Evolutionary conservation across 2,888 invertebrate genomes (phyloP), one percentile per base, ranked within the genome.

Genomic region (Peribatodes rhomboidaria): DNA sequence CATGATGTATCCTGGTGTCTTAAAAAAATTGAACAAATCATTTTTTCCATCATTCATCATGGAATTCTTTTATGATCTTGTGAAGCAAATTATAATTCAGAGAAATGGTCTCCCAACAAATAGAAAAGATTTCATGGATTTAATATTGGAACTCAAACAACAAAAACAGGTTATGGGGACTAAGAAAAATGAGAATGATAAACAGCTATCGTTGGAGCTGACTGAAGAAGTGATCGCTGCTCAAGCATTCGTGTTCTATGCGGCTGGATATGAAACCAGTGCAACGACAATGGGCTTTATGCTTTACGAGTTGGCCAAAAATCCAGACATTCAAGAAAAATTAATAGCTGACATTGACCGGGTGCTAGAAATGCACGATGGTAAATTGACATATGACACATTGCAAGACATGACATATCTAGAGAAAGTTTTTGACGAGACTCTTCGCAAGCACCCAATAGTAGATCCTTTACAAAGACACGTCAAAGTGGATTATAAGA

Each of bases 211-310:
- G 3, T 10, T 84, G 27, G 79, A 83, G 63, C 65, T 88, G 7
- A 82, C 83, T 4, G 82, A 88, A 0, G 76, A 72, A 8, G 52
- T 87, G 0, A 84, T 90, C 9, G 80, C 83, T 8, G 86, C 90
- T 0, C 90, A 93, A 71, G 85, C 86, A 3, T 87, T 89, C 68
- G 76, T 90, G 18, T 90, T 93, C 69, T 92, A 88, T 58, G 76
- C 78, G 1, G 94, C 85, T 8, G 93, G 93, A 0, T 93, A 87
- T 65, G 93, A 93, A 65, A 92, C 92, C 0, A 88, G 86, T 39
- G 87, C 92, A 0, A 85, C 88, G 0, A 85, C 88, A 0, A 79
- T 91, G 70, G 65, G 83, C 0, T 89, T 84, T 54, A 68, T 85
- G 33, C 66, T 88, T 2, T 86, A 88, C 62, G 78, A 87, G 63